phyloP scores from a whole-genome alignment of 2,797 vertebrate genomes.

The Enteromius viviparus region DNA sequence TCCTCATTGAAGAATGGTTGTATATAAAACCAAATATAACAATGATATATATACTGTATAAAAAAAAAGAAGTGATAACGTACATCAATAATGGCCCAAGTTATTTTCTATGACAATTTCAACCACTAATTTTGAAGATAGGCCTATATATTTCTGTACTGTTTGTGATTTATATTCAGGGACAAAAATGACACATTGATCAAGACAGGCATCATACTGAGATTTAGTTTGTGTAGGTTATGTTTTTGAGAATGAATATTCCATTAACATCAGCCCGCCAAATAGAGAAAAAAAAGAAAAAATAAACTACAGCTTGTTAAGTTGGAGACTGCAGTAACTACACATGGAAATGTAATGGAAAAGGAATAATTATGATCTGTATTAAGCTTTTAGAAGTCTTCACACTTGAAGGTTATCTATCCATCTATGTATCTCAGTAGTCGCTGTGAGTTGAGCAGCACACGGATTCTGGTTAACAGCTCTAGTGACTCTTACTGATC shows the following conservation, averaged over 20 bases:
- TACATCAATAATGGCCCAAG: background rate
- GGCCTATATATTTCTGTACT: background rate
- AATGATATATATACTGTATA: background rate
- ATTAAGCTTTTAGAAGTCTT: slow-evolving; percentile 12
- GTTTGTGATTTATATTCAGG: background rate
- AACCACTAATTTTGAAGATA: slow-evolving; percentile 9
- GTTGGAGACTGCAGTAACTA: background rate
- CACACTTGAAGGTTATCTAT: slow-evolving; percentile 21
- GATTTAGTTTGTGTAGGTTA: background rate
- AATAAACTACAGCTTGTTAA: background rate
- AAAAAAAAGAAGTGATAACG: background rate
- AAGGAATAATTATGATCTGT: background rate
- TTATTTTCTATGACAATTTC: background rate
- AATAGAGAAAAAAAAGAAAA: background rate
- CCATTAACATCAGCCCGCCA: background rate
- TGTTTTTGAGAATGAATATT: background rate
- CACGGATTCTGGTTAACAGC: slow-evolving; percentile 44
- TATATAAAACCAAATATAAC: slow-evolving; percentile 2
- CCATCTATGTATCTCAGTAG: slow-evolving; percentile 47
- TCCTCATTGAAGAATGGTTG: background rate
- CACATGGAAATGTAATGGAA: slow-evolving; percentile 18
- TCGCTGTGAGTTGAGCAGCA: slow-evolving; percentile 52
- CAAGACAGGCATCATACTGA: slow-evolving; percentile 21
- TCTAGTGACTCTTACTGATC: slow-evolving; percentile 43
- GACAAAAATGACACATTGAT: background rate